A percentile compares a stretch with the other conserved stretches of the same genome.
These are phyloP conservation scores for Euphonia xanthogaster DNA, from an alignment of 2,797 vertebrate species.

Conservation along the genomic window DNA sequence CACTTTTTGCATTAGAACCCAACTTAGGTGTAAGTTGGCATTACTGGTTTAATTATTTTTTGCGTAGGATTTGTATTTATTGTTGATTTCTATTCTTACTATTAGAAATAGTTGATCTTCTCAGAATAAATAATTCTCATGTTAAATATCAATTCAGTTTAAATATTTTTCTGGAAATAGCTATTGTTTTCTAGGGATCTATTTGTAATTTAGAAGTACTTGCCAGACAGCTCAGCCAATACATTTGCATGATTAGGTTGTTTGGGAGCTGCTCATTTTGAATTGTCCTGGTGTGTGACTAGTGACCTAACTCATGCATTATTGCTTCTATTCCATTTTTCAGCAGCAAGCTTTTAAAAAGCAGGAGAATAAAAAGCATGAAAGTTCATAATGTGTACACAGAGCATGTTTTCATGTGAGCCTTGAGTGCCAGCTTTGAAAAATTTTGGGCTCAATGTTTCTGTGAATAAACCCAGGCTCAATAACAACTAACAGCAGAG, in stretches of 20 bases:
- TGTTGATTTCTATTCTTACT: neutral
- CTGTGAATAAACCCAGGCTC: neutral
- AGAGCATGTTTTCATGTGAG: neutral
- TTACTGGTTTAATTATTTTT: neutral
- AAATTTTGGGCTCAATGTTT: neutral
- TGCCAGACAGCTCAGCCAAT: neutral
- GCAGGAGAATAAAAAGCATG: neutral
- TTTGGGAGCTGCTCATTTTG: neutral
- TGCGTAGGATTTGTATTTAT: neutral
- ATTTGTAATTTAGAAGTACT: neutral
- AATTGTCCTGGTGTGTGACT: neutral
- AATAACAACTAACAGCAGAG: neutral
- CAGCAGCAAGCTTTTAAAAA: neutral
- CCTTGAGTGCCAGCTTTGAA: neutral
- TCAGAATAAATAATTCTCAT: neutral
- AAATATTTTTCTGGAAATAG: conserved; percentile 11
- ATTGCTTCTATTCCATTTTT: neutral
- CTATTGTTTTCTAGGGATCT: conserved; percentile 1
- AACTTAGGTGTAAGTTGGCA: neutral
- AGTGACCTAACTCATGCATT: neutral
- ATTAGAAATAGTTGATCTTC: neutral
- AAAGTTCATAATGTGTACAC: neutral
- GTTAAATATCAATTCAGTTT: neutral
- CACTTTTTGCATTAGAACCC: neutral
- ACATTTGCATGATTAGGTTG: neutral